Conservation (phyloP, 2,797 vertebrate species). For the Cuculus canorus region DNA sequence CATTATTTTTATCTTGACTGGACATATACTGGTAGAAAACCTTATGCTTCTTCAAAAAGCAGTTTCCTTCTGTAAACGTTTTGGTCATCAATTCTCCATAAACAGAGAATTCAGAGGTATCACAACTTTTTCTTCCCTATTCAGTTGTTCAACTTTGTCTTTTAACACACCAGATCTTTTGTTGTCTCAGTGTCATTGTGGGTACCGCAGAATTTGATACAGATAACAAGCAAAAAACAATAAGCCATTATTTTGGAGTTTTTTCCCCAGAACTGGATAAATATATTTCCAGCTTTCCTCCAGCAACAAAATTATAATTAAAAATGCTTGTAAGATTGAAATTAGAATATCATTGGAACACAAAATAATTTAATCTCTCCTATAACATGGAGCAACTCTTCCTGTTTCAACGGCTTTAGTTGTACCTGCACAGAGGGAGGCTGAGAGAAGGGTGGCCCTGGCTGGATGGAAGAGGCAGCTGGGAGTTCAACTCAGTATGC, state of each 20-base stretch:
- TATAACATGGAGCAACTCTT: background rate
- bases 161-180: background rate
- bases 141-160: background rate
- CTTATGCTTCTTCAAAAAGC: background rate
- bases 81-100: background rate
- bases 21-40: background rate
- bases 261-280: background rate
- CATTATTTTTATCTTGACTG: background rate
- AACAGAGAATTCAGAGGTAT: background rate
- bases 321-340: background rate
- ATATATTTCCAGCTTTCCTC: background rate
- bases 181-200: background rate
- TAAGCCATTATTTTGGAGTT: background rate
- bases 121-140: background rate
- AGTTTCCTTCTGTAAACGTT: background rate
- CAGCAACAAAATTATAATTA: background rate
- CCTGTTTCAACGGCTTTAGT: background rate
- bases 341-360: background rate
- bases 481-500: fast-evolving
- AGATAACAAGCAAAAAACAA: background rate
- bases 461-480: background rate
- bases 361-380: background rate
- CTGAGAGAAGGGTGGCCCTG: background rate
- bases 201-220: background rate
- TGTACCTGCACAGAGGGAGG: background rate